Conservation (phyloP, 2,797 vertebrate species). For the Hypotaenidia philippensis region DNA sequence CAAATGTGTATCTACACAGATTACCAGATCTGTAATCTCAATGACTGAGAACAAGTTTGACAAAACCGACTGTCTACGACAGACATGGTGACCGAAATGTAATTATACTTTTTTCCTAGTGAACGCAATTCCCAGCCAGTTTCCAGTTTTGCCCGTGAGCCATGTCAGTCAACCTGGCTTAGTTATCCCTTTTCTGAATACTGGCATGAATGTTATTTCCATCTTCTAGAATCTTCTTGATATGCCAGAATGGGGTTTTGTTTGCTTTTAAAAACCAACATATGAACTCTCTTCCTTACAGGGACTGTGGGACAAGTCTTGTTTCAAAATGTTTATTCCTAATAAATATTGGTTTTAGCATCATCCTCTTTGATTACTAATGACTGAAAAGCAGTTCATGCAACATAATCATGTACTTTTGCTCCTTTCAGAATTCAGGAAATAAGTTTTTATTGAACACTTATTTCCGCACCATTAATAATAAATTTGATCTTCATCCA, state of each 20-base stretch:
- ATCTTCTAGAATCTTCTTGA: background rate
- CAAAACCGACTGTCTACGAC: background rate
- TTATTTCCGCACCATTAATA: background rate
- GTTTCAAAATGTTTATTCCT: background rate
- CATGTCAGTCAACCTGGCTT: background rate
- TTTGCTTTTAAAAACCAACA: background rate
- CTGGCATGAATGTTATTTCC: background rate
- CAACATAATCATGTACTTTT: background rate
- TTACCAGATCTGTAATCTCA: background rate
- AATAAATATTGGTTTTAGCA: background rate
- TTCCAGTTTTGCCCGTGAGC: background rate
- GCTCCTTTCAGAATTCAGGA: background rate
- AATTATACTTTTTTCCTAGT: background rate
- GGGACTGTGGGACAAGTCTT: background rate
- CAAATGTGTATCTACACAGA: background rate
- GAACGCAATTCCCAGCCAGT: background rate
- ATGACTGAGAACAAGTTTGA: slow-evolving; percentile 1
- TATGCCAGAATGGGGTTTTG: rapidly evolving
- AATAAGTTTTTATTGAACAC: background rate
- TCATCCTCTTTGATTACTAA: background rate
- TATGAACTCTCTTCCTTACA: background rate
- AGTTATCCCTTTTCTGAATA: background rate
- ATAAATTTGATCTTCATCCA: background rate
- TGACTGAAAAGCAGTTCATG: background rate
- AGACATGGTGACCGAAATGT: background rate